Base-by-base conservation (phyloP, 2,113 vertebrate genomes). In the Tautogolabrus adspersus region DNA sequence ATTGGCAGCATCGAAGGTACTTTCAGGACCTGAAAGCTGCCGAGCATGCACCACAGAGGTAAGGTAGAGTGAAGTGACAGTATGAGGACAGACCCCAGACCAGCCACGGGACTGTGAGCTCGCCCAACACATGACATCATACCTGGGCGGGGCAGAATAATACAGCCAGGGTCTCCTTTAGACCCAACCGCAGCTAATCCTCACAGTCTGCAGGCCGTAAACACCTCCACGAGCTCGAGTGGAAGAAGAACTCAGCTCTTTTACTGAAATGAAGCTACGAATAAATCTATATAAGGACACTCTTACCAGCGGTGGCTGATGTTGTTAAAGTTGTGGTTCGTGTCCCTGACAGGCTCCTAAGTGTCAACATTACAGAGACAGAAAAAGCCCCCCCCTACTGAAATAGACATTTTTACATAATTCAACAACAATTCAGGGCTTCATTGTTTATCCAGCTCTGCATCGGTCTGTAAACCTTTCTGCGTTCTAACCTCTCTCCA, bases 81-180 rank as follows among this genome's bases (percentile, higher is more conserved):
- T 2, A 21, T 63, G 15, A n/a, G 59, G 75, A 82, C 86, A 55
- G 85, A 84, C 59, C 58, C 52, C 81, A 34, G 62, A 56, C 38
- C 69, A 8, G 74, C 81, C 88, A 86, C 81, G 84, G 55, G 71
- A 54, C 63, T 10, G 19, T 37, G 18, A 23, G 59, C 83, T 73
- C 10, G 63, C 85, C 79, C 89, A 85, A 84, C 58, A 73, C 80
- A 84, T 93, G 89, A 91, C 88, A 71, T 91, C 92, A 91, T 77
- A 55, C 30, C 79, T 81, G 87, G 90, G 86, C 68, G 12, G 83
- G 70, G 75, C 47, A 1, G 5, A 59, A 34, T 40, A 49, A 40
- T 16, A 18, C 75, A 49, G 63, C 40, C 54, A 18, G 76, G 63
- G 61, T 76, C 67, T 63, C 30, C 57, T n/a, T n/a, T n/a, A n/a